Evolutionary conservation across 1,140 invertebrate species (phyloP).

Genomic region (Teleogryllus occipitalis): DNA sequence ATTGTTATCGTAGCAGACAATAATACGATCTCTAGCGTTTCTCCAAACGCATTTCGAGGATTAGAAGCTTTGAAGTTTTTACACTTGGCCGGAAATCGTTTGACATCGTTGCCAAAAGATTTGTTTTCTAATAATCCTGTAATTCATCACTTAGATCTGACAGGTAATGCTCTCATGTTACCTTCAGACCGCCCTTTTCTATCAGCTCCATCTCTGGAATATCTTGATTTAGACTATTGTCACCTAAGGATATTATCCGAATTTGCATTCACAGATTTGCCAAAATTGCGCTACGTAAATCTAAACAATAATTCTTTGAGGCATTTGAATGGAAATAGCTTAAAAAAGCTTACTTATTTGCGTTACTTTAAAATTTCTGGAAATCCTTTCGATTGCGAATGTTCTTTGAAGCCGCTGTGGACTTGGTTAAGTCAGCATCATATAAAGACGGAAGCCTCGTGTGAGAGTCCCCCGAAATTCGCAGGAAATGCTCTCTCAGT

Average conservation of each 20-base stretch:
- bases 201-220: background rate
- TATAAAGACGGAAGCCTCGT: background rate
- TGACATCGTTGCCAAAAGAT: background rate
- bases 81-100: background rate
- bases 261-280: background rate
- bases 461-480: background rate
- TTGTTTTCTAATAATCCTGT: background rate
- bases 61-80: background rate
- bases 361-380: background rate
- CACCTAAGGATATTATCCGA: background rate
- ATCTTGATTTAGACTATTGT: background rate
- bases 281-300: background rate
- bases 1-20: background rate
- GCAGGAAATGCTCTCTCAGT: background rate
- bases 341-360: background rate
- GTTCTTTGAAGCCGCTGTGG: background rate
- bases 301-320: background rate
- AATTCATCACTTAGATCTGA: background rate
- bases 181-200: background rate
- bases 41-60: background rate
- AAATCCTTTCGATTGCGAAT: background rate
- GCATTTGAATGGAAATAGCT: background rate
- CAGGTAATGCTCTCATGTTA: background rate
- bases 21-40: background rate
- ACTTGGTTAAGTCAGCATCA: background rate